phyloP scores from a whole-genome alignment of 1,140 invertebrate species.

The Pogonomyrmex barbatus region DNA sequence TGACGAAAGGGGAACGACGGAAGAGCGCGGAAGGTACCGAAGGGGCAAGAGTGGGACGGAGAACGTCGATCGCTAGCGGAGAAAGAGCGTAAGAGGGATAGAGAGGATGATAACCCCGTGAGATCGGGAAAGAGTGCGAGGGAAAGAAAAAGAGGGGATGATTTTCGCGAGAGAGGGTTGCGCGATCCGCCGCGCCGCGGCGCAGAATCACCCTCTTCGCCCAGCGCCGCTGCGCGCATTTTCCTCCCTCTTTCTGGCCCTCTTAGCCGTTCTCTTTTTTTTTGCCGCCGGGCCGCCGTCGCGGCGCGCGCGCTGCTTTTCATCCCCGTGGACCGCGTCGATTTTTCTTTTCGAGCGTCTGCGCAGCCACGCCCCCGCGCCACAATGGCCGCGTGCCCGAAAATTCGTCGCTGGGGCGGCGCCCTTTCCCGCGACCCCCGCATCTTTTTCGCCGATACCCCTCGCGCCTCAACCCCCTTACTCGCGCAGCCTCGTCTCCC shows the following conservation, averaged over 20 bases:
- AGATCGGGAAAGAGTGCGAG: conserved; percentile 24
- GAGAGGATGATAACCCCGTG: conserved; percentile 10
- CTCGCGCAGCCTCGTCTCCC: conserved; percentile 33
- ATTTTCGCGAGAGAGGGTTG: conserved; percentile 68
- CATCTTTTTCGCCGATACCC: conserved; percentile 67
- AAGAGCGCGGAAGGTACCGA: conserved; percentile 61
- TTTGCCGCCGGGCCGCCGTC: conserved; percentile 59
- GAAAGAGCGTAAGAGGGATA: conserved; percentile 8
- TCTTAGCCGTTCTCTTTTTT: conserved; percentile 72
- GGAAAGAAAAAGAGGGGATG: conserved; percentile 56
- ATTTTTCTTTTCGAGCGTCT: conserved; percentile 84
- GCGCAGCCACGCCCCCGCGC: conserved; percentile 83
- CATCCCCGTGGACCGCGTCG: conserved; percentile 65
- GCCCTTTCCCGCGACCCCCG: conserved; percentile 71
- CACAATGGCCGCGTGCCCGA: conserved; percentile 81
- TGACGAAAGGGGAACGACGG: conserved; percentile 62
- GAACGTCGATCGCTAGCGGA: conserved; percentile 37
- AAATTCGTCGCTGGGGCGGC: conserved; percentile 80
- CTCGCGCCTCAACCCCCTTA: conserved; percentile 31
- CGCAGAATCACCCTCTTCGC: conserved; percentile 73
- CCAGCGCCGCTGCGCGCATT: conserved; percentile 73
- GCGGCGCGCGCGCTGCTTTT: conserved; percentile 74
- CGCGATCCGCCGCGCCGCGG: conserved; percentile 53
- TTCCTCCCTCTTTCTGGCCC: conserved; percentile 71
- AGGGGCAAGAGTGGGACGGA: conserved; percentile 13